These are phyloP conservation scores for Smittia sp. DNA, from an alignment of 2,888 invertebrate genomes.

Conservation along the genomic window DNA sequence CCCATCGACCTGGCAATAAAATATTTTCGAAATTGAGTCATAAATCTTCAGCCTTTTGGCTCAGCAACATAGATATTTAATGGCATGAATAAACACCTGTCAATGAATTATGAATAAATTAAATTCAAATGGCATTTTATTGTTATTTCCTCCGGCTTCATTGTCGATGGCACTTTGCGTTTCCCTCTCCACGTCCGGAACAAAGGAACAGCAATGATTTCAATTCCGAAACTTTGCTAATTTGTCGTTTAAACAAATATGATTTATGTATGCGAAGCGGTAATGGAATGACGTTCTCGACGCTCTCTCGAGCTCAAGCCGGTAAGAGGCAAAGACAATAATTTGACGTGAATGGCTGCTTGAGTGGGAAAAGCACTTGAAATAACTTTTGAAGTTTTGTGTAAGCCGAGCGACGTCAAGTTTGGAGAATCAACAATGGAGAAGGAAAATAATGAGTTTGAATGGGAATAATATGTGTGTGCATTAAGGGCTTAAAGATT, in stretches of 20 bases:
- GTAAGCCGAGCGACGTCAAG: background rate
- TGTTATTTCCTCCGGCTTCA: conserved; percentile 24
- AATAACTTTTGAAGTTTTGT: conserved; percentile 28
- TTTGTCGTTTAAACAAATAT: conserved; percentile 36
- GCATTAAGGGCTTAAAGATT: conserved; percentile 32
- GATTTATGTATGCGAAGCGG: conserved; percentile 19
- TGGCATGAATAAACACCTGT: conserved; percentile 41
- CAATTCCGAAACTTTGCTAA: conserved; percentile 29
- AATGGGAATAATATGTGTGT: background rate
- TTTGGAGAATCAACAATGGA: conserved; percentile 22
- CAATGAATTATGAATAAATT: conserved; percentile 42
- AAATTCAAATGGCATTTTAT: conserved; percentile 42
- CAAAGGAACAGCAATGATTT: conserved; percentile 20
- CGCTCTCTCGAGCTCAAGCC: background rate
- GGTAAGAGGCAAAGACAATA: conserved; percentile 22
- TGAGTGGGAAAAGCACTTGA: conserved; percentile 27
- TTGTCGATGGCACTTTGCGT: conserved; percentile 34
- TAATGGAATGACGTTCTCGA: conserved; percentile 8
- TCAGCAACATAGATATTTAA: background rate
- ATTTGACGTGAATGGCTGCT: conserved; percentile 38
- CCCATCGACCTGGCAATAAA: conserved; percentile 22
- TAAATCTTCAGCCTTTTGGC: conserved; percentile 31
- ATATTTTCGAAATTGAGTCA: conserved; percentile 37
- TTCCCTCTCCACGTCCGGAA: background rate
- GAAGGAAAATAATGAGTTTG: conserved; percentile 25